phyloP scores from a whole-genome alignment of 2,888 invertebrate species.

The Folsomia candida region DNA sequence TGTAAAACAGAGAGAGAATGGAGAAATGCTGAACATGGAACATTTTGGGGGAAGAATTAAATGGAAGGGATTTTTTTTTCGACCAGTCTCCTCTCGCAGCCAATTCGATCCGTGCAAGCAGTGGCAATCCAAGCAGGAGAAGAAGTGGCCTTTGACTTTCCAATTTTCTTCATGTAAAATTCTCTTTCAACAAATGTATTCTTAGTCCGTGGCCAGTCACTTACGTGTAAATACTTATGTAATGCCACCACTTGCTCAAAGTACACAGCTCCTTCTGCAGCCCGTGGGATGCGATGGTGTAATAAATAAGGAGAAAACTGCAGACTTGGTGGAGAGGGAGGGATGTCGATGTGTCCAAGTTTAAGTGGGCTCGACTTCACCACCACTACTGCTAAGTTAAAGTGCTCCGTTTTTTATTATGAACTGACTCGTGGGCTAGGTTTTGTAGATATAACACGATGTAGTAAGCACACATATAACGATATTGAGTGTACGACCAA shows the following conservation, averaged over 20 bases:
- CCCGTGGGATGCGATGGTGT: background rate
- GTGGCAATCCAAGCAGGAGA: background rate
- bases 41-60: background rate
- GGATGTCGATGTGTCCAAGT: background rate
- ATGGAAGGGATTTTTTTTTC: background rate
- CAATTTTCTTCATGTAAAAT: constrained; percentile 4
- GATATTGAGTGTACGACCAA: too few species aligned
- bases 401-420: background rate
- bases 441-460: too few species aligned
- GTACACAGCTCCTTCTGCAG: too few species aligned
- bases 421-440: background rate
- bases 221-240: background rate
- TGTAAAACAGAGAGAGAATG: too few species aligned
- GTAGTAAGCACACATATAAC: too few species aligned
- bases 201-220: background rate
- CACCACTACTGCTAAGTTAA: background rate
- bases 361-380: background rate
- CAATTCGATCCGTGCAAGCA: background rate
- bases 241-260: too few species aligned
- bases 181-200: constrained; percentile 1
- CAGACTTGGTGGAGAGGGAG: background rate
- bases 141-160: background rate
- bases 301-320: background rate
- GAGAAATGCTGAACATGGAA: background rate
- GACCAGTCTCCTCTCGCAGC: background rate